Evolutionary conservation across 2,888 invertebrate species (phyloP).

Genomic region (Anagyrus pseudococci): DNA sequence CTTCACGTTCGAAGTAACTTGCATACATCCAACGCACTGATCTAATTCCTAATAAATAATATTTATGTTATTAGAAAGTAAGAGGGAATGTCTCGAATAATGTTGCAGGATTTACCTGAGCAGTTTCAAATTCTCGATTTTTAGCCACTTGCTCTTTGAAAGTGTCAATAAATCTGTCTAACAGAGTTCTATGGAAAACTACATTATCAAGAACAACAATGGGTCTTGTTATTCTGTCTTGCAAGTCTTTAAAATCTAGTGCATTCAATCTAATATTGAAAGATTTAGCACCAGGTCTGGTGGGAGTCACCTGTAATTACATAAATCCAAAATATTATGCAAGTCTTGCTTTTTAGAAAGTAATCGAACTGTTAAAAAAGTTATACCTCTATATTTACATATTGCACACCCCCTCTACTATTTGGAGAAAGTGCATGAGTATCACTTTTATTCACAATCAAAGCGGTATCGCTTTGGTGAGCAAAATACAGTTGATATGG

Average conservation of each 20-base stretch:
- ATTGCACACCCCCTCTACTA: constrained; percentile 76
- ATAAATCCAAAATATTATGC: not conserved
- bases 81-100: not conserved
- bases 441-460: constrained; percentile 79
- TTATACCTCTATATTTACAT: constrained; percentile 75
- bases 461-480: constrained; percentile 79
- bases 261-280: constrained; percentile 81
- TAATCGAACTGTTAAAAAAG: not conserved
- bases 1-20: constrained; percentile 79
- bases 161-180: constrained; percentile 84
- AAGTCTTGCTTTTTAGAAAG: not conserved
- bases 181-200: constrained; percentile 76
- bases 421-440: constrained; percentile 73
- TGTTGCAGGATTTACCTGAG: constrained; percentile 64
- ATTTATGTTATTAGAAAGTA: not conserved
- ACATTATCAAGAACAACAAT: constrained; percentile 74
- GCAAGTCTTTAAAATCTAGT: constrained; percentile 78
- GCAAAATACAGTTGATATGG: constrained; percentile 77
- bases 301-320: constrained; percentile 67
- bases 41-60: constrained; percentile 71
- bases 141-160: constrained; percentile 78
- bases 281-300: constrained; percentile 66
- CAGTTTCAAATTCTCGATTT: constrained; percentile 71
- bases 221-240: constrained; percentile 73
- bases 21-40: constrained; percentile 89